Conservation (phyloP, 53 echinoderm and acorn worm genomes). For the Holothuria scabra region DNA sequence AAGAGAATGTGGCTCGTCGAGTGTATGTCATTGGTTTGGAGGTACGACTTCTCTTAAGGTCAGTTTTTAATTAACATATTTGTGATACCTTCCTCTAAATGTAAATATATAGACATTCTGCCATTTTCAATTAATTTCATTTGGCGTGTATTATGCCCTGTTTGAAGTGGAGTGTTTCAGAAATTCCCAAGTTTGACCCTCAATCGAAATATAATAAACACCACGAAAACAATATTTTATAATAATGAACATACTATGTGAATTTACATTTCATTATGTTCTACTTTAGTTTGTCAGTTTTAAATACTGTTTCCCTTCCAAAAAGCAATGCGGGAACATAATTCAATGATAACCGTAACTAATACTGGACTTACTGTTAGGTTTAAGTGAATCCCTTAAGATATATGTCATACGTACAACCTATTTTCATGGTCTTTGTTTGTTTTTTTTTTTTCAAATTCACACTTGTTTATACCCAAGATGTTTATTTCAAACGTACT, state of each 20-base stretch:
- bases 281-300: too few relatives aligned
- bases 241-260: neutral
- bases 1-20: constrained; percentile 21
- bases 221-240: neutral
- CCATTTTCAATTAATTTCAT: constrained; percentile 20
- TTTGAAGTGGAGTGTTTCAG: neutral
- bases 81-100: constrained; percentile 12
- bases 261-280: too few relatives aligned
- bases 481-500: too few relatives aligned
- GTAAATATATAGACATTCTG: neutral
- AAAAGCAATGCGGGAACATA: too few relatives aligned
- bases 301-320: too few relatives aligned
- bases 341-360: too few relatives aligned
- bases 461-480: too few relatives aligned
- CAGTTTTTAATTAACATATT: neutral
- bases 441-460: too few relatives aligned
- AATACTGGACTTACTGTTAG: too few relatives aligned
- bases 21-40: constrained; percentile 23
- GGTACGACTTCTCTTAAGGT: neutral
- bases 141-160: neutral
- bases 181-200: neutral
- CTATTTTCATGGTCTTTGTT: too few relatives aligned
- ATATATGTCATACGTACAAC: too few relatives aligned
- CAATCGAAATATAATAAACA: constrained; percentile 12
- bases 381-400: too few relatives aligned